A percentile compares a stretch with the other conserved stretches of the same genome.
Conservation (phyloP, 2,888 invertebrate species). For the Polylopha cassiicola region DNA sequence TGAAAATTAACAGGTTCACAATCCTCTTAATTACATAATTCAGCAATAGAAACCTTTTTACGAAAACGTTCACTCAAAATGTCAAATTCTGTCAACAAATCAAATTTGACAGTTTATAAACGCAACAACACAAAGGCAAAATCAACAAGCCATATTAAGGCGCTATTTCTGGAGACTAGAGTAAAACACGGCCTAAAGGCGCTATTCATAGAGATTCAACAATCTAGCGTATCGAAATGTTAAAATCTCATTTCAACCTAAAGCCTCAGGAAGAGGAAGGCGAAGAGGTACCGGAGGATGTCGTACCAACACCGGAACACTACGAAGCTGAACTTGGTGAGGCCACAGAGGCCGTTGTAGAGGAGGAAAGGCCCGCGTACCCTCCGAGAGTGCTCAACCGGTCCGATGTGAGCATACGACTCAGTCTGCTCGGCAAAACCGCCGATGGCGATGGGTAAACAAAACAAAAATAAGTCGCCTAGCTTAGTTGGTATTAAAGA, state of each 20-base stretch:
- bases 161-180: not conserved
- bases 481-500: too few relatives aligned
- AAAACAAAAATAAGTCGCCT: not conserved
- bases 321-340: slow-evolving; percentile 18
- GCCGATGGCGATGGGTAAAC: slow-evolving; percentile 65
- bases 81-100: too few relatives aligned
- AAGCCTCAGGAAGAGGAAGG: slow-evolving; percentile 11
- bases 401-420: slow-evolving; percentile 51
- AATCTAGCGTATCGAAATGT: too few relatives aligned
- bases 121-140: too few relatives aligned
- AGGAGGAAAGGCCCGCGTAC: slow-evolving; percentile 20
- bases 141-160: too few relatives aligned
- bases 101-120: too few relatives aligned
- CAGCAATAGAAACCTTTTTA: too few relatives aligned
- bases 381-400: slow-evolving; percentile 38
- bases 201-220: not conserved
- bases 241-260: slow-evolving; percentile 53
- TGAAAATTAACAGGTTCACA: too few relatives aligned
- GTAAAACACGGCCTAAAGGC: not conserved
- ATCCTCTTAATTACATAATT: too few relatives aligned
- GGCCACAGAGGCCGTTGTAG: slow-evolving; percentile 1
- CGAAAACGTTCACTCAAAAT: too few relatives aligned
- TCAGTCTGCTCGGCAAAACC: slow-evolving; percentile 64
- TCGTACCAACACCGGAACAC: slow-evolving; percentile 5
- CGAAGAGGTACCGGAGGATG: slow-evolving; percentile 16